Percentiles rank a stretch among this genome's conserved stretches.
Evolutionary conservation across 2,113 vertebrate species (phyloP).

Genomic region (Triplophysa tibetana): DNA sequence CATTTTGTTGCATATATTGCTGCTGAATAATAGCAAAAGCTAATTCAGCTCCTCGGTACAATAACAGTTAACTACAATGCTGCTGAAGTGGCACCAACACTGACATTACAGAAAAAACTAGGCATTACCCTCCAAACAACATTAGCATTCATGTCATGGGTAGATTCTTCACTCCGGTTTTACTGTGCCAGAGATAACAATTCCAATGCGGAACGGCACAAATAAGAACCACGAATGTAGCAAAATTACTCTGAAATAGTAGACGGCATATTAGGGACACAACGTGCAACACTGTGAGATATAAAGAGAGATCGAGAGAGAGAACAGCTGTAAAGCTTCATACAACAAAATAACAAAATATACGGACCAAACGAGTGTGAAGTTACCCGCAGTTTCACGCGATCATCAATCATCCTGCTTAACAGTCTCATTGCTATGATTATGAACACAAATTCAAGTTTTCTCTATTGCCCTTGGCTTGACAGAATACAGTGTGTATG

Average conservation of each 20-base stretch:
- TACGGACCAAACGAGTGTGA: constrained; percentile 48
- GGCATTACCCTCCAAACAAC: constrained; percentile 18
- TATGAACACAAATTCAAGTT: constrained; percentile 5
- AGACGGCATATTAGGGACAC: constrained; percentile 37
- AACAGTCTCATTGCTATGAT: constrained; percentile 30
- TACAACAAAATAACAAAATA: constrained; percentile 32
- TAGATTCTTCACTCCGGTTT: constrained; percentile 53
- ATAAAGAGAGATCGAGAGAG: constrained; percentile 3
- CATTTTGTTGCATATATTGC: background rate
- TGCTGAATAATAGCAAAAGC: background rate
- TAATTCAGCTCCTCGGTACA: background rate
- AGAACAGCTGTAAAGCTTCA: constrained; percentile 46
- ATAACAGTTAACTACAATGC: background rate
- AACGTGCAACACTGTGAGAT: constrained; percentile 56
- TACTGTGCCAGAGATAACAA: constrained; percentile 60
- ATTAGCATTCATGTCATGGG: constrained; percentile 55
- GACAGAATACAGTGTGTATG: background rate
- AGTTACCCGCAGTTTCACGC: constrained; percentile 21
- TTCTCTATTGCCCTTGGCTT: background rate
- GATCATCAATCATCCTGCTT: constrained; percentile 46
- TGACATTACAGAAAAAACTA: constrained; percentile 19
- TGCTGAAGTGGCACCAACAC: background rate
- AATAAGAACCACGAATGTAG: constrained; percentile 54
- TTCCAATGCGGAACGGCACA: constrained; percentile 60
- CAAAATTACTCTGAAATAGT: constrained; percentile 32